phyloP scores from a whole-genome alignment of 2,888 invertebrate species.

The Dorcus parallelipipedus region DNA sequence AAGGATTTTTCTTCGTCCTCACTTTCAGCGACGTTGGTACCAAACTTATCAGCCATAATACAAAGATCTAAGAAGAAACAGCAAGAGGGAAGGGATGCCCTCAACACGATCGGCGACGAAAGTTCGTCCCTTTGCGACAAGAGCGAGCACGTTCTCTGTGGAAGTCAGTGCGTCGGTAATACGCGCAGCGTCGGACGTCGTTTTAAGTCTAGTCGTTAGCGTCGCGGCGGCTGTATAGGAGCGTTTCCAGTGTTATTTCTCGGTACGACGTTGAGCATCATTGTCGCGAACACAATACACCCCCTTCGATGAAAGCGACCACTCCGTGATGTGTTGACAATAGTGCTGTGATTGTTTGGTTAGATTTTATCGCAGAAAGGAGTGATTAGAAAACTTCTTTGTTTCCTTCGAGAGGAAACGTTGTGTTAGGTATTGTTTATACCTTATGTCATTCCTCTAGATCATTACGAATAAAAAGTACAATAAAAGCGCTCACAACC shows the following conservation, averaged over 20 bases:
- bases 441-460: neutral
- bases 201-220: slow-evolving; percentile 1
- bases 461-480: neutral
- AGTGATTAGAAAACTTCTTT: slow-evolving; percentile 6
- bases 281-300: slow-evolving; percentile 20
- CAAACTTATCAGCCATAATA: too few species aligned
- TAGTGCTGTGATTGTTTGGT: slow-evolving; percentile 34
- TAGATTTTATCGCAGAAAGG: slow-evolving; percentile 12
- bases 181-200: slow-evolving; percentile 21
- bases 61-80: neutral
- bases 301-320: slow-evolving; percentile 16
- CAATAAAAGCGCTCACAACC: neutral
- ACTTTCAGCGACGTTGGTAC: too few species aligned
- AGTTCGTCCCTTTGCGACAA: neutral
- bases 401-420: neutral
- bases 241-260: slow-evolving; percentile 18
- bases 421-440: neutral
- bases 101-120: neutral
- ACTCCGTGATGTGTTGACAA: slow-evolving; percentile 31
- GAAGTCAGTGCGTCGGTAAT: slow-evolving; percentile 23
- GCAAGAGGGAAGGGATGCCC: neutral
- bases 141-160: slow-evolving; percentile 21
- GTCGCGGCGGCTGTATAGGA: slow-evolving; percentile 15
- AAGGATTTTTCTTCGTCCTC: too few species aligned
- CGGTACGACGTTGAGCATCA: slow-evolving; percentile 26